Conservation (phyloP, 2,888 invertebrate species). For the Pyralis farinalis region DNA sequence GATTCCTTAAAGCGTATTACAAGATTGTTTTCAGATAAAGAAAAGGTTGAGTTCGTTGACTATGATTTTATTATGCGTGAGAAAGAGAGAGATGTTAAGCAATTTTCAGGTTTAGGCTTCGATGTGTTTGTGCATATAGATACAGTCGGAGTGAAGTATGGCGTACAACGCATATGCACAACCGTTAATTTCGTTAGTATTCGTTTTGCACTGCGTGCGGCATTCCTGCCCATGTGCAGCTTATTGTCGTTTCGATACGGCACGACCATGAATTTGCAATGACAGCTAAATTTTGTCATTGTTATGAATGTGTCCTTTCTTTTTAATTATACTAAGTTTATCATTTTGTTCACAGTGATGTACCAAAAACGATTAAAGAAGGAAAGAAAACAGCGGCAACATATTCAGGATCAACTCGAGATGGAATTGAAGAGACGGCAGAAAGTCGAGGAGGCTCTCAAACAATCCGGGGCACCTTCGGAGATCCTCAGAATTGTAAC, state of each 20-base stretch:
- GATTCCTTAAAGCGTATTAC: constrained; percentile 31
- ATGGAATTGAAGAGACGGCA: constrained; percentile 89
- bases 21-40: constrained; percentile 34
- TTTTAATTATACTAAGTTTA: too few relatives aligned
- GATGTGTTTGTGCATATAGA: constrained; percentile 21
- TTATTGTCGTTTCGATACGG: constrained; percentile 64
- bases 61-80: constrained; percentile 35
- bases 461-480: constrained; percentile 86
- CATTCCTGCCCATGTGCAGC: constrained; percentile 36
- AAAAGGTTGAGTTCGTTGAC: too few relatives aligned
- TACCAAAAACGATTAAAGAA: constrained; percentile 95
- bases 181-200: constrained; percentile 54
- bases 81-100: constrained; percentile 47
- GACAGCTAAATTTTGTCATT: too few relatives aligned
- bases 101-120: constrained; percentile 37
- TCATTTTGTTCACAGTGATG: constrained; percentile 82
- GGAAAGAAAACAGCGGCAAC: constrained; percentile 90
- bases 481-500: constrained; percentile 90
- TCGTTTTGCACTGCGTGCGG: constrained; percentile 53
- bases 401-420: constrained; percentile 92
- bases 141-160: constrained; percentile 44
- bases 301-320: too few relatives aligned
- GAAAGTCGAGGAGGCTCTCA: constrained; percentile 90
- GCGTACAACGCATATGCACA: constrained; percentile 45
- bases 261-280: constrained; percentile 24